A percentile compares a stretch with the other conserved stretches of the same genome.
These are phyloP conservation scores for Metopia argyrocephala DNA, from an alignment of 2,888 invertebrate genomes.

Conservation along the genomic window DNA sequence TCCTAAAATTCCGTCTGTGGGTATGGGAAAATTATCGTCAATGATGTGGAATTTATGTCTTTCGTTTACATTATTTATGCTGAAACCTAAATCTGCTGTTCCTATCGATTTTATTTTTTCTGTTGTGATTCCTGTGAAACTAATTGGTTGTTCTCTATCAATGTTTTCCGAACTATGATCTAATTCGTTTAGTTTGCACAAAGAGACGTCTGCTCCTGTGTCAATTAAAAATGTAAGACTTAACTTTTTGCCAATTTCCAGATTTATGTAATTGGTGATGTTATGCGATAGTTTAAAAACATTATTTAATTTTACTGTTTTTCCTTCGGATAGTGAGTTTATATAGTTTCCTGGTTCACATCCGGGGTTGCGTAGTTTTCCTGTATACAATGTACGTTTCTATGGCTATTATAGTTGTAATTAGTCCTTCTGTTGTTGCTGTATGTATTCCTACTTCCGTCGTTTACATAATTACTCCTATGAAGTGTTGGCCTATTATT, in stretches of 20 bases:
- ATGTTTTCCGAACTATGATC: no score
- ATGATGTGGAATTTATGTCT: no score
- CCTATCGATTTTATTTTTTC: no score
- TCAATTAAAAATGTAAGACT: not conserved
- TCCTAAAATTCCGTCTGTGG: not conserved
- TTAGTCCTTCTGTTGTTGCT: not conserved
- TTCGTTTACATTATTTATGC: no score
- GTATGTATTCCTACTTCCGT: not conserved
- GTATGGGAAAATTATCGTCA: no score
- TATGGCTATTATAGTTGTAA: not conserved
- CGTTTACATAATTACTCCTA: no score
- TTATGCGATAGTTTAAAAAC: not conserved
- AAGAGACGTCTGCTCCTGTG: not conserved
- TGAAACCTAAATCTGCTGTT: no score
- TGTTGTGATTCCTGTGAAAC: not conserved
- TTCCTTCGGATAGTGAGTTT: not conserved
- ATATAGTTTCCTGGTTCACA: not conserved
- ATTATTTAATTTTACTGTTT: not conserved
- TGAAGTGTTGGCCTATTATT: not conserved
- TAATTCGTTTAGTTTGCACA: no score
- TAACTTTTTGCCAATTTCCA: not conserved
- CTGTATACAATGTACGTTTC: slow-evolving; percentile 11
- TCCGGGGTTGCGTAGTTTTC: slow-evolving; percentile 6
- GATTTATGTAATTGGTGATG: not conserved
- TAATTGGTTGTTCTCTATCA: no score